Percentiles rank a stretch among this genome's conserved stretches.
phyloP scores from a whole-genome alignment of 2,113 vertebrate genomes.

The Plecotus auritus region DNA sequence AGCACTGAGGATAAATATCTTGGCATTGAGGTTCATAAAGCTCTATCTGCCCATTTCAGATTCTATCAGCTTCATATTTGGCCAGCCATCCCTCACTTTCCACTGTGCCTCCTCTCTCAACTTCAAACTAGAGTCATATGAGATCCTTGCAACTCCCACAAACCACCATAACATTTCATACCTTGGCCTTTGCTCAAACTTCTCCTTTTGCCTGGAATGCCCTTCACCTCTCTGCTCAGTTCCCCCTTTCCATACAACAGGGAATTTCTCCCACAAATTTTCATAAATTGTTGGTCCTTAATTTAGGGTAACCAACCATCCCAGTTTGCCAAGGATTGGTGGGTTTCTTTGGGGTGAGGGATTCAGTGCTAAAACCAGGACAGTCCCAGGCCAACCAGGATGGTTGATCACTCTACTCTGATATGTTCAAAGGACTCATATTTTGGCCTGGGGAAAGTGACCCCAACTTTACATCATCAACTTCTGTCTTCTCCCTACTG shows the following conservation, averaged over 20 bases:
- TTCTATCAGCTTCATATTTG: not conserved
- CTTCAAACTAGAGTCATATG: not conserved
- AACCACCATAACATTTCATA: not conserved
- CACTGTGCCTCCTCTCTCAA: not conserved
- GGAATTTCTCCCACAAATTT: not conserved
- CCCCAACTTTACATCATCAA: not conserved
- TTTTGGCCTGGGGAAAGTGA: not conserved
- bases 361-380: not conserved
- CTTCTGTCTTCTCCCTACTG: not conserved
- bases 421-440: not conserved
- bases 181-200: not conserved
- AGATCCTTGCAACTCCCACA: not conserved
- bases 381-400: not conserved
- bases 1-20: not conserved
- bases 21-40: not conserved
- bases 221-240: not conserved
- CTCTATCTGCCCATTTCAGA: not conserved
- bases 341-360: not conserved
- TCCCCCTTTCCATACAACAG: not conserved
- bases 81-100: not conserved
- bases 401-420: too few relatives aligned
- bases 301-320: not conserved
- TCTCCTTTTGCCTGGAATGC: too few relatives aligned
- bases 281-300: not conserved
- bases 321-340: not conserved